phyloP scores from a whole-genome alignment of 2,113 vertebrate genomes.

The Thunnus thynnus region DNA sequence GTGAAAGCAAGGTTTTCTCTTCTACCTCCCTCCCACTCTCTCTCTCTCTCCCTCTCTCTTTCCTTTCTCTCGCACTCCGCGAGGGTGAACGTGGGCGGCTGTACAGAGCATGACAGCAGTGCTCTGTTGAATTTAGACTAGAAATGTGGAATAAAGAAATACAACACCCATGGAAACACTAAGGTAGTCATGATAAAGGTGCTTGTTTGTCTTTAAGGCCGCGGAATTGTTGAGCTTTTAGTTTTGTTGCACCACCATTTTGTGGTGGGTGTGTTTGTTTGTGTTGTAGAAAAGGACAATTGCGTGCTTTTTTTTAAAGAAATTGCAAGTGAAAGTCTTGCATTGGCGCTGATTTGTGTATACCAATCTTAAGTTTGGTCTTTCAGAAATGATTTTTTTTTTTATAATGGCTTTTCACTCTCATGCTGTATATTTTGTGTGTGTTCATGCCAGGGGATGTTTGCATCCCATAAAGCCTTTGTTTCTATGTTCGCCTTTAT shows the following conservation, averaged over 20 bases:
- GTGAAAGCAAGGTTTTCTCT: constrained; percentile 74
- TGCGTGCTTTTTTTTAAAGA: not conserved
- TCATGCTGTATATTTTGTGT: constrained; percentile 35
- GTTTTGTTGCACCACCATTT: constrained; percentile 39
- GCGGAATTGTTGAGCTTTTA: constrained; percentile 13
- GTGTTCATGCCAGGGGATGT: constrained; percentile 42
- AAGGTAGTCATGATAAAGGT: constrained; percentile 50
- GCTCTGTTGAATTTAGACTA: constrained; percentile 79
- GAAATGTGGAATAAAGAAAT: constrained; percentile 75
- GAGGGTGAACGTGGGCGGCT: constrained; percentile 82
- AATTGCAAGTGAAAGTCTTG: constrained; percentile 25
- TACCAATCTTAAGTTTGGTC: constrained; percentile 1
- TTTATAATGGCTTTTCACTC: not conserved
- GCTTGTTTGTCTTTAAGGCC: constrained; percentile 48
- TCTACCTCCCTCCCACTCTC: constrained; percentile 69
- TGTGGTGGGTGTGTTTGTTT: constrained; percentile 13
- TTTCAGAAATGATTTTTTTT: not conserved
- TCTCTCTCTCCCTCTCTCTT: constrained; percentile 22
- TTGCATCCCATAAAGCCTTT: constrained; percentile 51
- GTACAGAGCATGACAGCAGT: constrained; percentile 79
- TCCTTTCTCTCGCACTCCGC: constrained; percentile 59
- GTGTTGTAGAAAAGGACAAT: constrained; percentile 9
- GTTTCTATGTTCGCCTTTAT: constrained; percentile 51
- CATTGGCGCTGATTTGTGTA: not conserved
- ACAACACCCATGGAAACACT: constrained; percentile 71